Percentiles rank a stretch among this genome's conserved stretches.
phyloP scores from a whole-genome alignment of 30 jellyfish, hydroid and myxozoan genomes.

The Turritopsis dohrnii region DNA sequence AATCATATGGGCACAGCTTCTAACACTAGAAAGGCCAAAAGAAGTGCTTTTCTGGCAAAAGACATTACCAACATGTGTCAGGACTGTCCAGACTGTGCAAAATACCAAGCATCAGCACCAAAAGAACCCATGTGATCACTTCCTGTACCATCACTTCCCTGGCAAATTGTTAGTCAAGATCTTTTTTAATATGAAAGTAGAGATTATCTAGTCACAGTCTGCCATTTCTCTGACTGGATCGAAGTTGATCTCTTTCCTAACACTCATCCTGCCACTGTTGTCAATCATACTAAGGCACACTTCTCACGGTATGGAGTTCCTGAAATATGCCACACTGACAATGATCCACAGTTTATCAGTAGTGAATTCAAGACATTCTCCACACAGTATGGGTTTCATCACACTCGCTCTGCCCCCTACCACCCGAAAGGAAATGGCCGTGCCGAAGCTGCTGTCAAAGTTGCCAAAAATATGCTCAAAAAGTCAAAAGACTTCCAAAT shows the following conservation, averaged over 20 bases:
- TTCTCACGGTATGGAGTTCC: constrained; percentile 29
- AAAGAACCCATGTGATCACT: constrained; percentile 23
- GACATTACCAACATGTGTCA: constrained; percentile 26
- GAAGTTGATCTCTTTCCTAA: constrained; percentile 40
- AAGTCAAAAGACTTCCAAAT: not conserved
- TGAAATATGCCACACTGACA: too few relatives aligned
- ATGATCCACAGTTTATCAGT: constrained; percentile 14
- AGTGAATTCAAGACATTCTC: constrained; percentile 26
- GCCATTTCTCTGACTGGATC: constrained; percentile 41
- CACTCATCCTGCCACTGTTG: constrained; percentile 37
- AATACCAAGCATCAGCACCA: constrained; percentile 14
- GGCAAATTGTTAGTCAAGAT: constrained; percentile 8
- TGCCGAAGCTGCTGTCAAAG: constrained; percentile 44
- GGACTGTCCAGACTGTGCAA: constrained; percentile 20
- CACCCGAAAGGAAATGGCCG: constrained; percentile 53
- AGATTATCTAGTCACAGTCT: constrained; percentile 40
- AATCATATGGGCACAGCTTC: constrained; percentile 29
- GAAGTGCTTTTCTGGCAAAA: not conserved
- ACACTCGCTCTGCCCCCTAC: constrained; percentile 2
- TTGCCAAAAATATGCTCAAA: not conserved
- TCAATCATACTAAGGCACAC: constrained; percentile 27
- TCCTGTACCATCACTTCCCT: constrained; percentile 5
- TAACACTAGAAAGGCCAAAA: constrained; percentile 18
- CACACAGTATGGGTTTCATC: constrained; percentile 26
- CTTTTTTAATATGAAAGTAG: not conserved